Percentiles rank a stretch among this genome's conserved stretches.
Conservation (phyloP, 2,797 vertebrate species). For the Enteromius paludinosus region DNA sequence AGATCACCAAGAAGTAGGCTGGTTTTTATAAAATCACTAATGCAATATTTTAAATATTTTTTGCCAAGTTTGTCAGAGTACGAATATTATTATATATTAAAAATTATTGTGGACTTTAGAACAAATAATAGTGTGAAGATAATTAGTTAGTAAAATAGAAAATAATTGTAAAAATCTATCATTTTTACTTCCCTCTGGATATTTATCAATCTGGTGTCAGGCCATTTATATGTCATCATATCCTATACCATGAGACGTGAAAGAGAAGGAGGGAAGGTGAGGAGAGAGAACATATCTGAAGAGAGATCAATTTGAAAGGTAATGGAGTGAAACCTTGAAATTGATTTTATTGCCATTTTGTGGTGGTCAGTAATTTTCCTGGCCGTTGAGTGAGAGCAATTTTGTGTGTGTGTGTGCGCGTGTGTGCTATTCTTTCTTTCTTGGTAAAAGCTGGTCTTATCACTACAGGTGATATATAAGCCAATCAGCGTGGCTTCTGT, state of each 20-base stretch:
- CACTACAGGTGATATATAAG: conserved; percentile 1
- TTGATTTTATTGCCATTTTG: conserved; percentile 78
- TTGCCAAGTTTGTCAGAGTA: neutral
- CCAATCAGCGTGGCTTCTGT: neutral
- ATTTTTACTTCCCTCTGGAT: conserved; percentile 19
- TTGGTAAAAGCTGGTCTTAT: conserved; percentile 1
- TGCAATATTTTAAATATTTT: neutral
- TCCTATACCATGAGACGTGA: neutral
- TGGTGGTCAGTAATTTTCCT: conserved; percentile 78
- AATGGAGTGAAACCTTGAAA: conserved; percentile 70
- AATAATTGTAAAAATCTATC: neutral
- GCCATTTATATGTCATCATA: conserved; percentile 42
- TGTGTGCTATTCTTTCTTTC: neutral
- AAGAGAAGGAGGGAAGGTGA: neutral
- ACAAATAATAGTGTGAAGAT: conserved; percentile 16
- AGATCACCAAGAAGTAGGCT: neutral
- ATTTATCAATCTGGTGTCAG: conserved; percentile 40
- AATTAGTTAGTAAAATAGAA: too few species aligned
- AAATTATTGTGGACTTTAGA: neutral
- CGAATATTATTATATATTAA: neutral
- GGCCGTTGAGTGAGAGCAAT: conserved; percentile 73
- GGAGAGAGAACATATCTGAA: conserved; percentile 49
- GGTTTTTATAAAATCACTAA: neutral
- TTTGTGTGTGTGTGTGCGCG: conserved; percentile 62
- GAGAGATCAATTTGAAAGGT: conserved; percentile 77